Conservation (phyloP, 2,113 vertebrate genomes). For the Ailurus styani region DNA sequence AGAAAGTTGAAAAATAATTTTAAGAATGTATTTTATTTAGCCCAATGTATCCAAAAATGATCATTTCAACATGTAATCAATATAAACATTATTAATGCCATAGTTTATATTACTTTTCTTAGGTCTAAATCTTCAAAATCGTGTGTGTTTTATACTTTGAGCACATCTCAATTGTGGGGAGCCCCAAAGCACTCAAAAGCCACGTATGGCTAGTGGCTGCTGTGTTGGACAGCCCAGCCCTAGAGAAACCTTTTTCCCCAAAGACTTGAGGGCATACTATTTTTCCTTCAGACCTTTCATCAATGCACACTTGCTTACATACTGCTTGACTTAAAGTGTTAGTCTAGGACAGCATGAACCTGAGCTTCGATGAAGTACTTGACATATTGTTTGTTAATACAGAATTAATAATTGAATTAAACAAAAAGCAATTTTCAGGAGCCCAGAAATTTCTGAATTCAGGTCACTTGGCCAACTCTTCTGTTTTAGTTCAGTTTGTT, state of each 20-base stretch:
- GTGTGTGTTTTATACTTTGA: neutral
- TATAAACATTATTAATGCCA: neutral
- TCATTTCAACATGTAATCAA: neutral
- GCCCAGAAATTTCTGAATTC: conserved; percentile 3
- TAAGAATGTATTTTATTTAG: neutral
- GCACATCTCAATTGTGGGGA: neutral
- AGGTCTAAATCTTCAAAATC: neutral
- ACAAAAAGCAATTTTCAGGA: neutral
- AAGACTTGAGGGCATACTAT: neutral
- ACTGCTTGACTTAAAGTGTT: neutral
- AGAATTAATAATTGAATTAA: neutral
- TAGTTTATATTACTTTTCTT: neutral
- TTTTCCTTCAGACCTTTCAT: neutral
- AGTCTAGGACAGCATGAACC: neutral
- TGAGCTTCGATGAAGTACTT: neutral
- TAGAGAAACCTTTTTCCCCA: neutral
- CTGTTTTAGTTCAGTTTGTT: neutral
- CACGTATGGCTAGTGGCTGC: neutral
- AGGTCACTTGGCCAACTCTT: neutral
- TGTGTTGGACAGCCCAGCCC: neutral
- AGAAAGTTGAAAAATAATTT: conserved; percentile 16
- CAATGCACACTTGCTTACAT: neutral
- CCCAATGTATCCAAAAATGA: neutral
- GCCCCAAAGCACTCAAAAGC: neutral
- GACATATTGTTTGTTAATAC: neutral